Evolutionary conservation across 2,797 vertebrate genomes (phyloP).

Genomic region (Chiloscyllium punctatum): DNA sequence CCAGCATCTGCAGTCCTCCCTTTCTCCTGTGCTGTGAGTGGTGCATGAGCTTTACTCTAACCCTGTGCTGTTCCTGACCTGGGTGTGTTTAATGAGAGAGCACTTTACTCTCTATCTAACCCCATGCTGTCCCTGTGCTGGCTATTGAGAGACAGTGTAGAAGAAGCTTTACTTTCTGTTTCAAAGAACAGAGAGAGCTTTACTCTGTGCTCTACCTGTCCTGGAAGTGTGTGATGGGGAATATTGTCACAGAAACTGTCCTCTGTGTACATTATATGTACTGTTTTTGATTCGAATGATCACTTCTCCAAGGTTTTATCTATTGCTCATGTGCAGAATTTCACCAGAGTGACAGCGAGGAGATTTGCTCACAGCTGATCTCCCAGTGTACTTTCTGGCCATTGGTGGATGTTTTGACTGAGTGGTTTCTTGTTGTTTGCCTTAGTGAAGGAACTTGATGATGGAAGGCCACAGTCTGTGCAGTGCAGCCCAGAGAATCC

Average conservation of each 20-base stretch:
- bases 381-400: neutral
- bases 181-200: neutral
- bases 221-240: neutral
- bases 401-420: neutral
- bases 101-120: neutral
- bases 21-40: too few species aligned
- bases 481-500: conserved; percentile 44
- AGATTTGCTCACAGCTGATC: neutral
- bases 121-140: neutral
- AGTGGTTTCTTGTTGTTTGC: neutral
- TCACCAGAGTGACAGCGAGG: neutral
- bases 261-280: neutral
- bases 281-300: neutral
- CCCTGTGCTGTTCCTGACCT: neutral
- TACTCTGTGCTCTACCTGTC: neutral
- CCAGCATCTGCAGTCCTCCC: too few species aligned
- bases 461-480: conserved; percentile 29
- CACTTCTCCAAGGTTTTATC: neutral
- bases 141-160: neutral
- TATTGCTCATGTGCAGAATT: neutral
- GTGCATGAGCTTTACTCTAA: neutral
- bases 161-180: neutral
- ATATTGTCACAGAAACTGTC: neutral
- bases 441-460: neutral
- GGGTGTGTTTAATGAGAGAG: neutral